phyloP scores from a whole-genome alignment of 2,888 invertebrate species.

The Branchinecta sandiegonensis region DNA sequence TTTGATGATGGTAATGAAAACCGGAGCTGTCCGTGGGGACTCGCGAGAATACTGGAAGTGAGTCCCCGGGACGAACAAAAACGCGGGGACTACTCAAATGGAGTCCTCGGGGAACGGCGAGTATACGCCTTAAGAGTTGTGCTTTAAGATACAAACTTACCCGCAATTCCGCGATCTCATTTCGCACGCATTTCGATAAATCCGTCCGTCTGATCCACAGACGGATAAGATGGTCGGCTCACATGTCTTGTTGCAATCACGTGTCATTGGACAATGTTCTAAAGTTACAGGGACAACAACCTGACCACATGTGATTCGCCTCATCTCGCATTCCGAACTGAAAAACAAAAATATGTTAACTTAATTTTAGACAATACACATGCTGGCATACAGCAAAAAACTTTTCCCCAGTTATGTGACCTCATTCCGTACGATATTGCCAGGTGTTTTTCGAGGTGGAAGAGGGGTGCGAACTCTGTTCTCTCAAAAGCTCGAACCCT shows the following conservation, averaged over 20 bases:
- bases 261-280: constrained; percentile 69
- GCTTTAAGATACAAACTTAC: constrained; percentile 37
- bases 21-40: too few relatives aligned
- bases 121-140: too few relatives aligned
- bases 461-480: not conserved
- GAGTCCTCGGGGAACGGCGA: too few relatives aligned
- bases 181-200: constrained; percentile 75
- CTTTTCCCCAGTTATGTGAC: too few relatives aligned
- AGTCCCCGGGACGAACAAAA: too few relatives aligned
- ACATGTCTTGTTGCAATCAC: constrained; percentile 57
- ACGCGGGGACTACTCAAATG: too few relatives aligned
- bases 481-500: not conserved
- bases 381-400: too few relatives aligned
- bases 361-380: too few relatives aligned
- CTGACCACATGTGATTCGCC: constrained; percentile 65
- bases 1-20: too few relatives aligned
- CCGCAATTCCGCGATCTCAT: constrained; percentile 84
- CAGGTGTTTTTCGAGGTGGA: not conserved
- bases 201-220: constrained; percentile 76
- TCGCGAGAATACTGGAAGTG: too few relatives aligned
- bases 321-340: constrained; percentile 69
- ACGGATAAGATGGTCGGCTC: constrained; percentile 54
- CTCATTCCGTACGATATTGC: too few relatives aligned
- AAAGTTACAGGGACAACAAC: constrained; percentile 67
- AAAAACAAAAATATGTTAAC: not conserved